phyloP scores from a whole-genome alignment of 2,888 invertebrate genomes.

The Luperina nickerlii region DNA sequence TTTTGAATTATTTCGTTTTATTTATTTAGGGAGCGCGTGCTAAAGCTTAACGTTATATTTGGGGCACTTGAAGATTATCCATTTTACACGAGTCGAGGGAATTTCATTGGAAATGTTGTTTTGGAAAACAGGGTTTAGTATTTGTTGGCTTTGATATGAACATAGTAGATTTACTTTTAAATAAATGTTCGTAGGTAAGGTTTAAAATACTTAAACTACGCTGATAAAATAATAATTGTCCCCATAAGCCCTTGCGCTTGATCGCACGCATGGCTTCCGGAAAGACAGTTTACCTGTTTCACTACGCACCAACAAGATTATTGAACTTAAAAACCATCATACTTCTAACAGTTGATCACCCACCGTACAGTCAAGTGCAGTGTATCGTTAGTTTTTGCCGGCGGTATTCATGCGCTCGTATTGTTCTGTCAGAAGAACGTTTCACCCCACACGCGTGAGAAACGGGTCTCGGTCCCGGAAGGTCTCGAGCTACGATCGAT shows the following conservation, averaged over 20 bases:
- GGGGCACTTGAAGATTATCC: constrained; percentile 13
- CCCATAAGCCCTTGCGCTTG: neutral
- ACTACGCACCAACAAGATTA: neutral
- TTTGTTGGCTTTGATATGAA: neutral
- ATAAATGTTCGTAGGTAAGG: neutral
- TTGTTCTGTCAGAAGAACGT: constrained; percentile 76
- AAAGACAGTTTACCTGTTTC: neutral
- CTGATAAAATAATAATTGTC: neutral
- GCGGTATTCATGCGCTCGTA: constrained; percentile 70
- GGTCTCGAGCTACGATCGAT: constrained; percentile 61
- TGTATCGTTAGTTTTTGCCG: constrained; percentile 69
- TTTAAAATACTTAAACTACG: neutral
- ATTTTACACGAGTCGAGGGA: neutral
- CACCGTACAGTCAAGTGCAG: constrained; percentile 51
- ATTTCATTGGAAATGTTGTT: neutral
- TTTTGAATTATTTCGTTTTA: constrained; percentile 23
- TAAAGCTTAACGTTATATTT: constrained; percentile 25
- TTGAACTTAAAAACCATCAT: neutral
- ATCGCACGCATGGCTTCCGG: neutral
- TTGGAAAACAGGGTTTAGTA: neutral
- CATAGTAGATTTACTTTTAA: neutral
- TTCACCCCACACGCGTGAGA: constrained; percentile 72
- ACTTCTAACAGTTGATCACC: constrained; percentile 58
- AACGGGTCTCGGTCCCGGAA: constrained; percentile 80
- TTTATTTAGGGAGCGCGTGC: constrained; percentile 9